phyloP scores from a whole-genome alignment of 64 coral and sea anemone genomes.

The Trachythela sp. region DNA sequence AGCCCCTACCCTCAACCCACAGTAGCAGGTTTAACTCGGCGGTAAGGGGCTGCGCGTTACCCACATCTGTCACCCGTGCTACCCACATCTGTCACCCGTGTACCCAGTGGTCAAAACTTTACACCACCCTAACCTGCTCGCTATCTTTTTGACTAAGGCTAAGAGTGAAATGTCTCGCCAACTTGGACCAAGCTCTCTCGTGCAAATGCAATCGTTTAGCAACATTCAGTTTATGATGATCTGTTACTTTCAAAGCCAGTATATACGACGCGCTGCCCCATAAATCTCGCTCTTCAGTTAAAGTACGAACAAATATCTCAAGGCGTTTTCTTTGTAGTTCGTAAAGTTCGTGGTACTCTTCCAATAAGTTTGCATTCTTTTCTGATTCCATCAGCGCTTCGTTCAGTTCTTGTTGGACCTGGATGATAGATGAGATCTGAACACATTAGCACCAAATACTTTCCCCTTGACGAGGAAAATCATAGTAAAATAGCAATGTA shows the following conservation, averaged over 20 bases:
- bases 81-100: too few species aligned
- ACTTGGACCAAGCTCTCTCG: constrained; percentile 92
- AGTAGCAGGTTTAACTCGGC: too few species aligned
- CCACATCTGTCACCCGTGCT: too few species aligned
- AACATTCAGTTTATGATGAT: constrained; percentile 80
- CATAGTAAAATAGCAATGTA: too few species aligned
- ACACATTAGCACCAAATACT: too few species aligned
- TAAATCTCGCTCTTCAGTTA: constrained; percentile 87
- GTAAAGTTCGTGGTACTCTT: constrained; percentile 92
- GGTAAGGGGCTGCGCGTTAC: too few species aligned
- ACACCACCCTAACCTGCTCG: constrained; percentile 57
- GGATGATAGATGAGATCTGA: neutral
- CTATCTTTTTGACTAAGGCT: constrained; percentile 90
- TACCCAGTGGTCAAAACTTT: too few species aligned
- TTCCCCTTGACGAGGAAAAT: too few species aligned
- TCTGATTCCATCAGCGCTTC: constrained; percentile 85
- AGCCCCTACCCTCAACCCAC: too few species aligned
- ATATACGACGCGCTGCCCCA: constrained; percentile 92
- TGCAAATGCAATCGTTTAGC: constrained; percentile 89
- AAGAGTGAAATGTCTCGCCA: constrained; percentile 84
- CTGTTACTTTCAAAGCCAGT: constrained; percentile 80
- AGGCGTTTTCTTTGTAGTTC: constrained; percentile 89
- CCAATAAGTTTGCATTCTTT: constrained; percentile 88
- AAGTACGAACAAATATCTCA: constrained; percentile 51
- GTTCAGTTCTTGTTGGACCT: constrained; percentile 64